Evolutionary conservation across 30 jellyfish, hydroid and myxozoan species (phyloP), one percentile per base, ranked within the genome.

Genomic region (Mastigias papua): DNA sequence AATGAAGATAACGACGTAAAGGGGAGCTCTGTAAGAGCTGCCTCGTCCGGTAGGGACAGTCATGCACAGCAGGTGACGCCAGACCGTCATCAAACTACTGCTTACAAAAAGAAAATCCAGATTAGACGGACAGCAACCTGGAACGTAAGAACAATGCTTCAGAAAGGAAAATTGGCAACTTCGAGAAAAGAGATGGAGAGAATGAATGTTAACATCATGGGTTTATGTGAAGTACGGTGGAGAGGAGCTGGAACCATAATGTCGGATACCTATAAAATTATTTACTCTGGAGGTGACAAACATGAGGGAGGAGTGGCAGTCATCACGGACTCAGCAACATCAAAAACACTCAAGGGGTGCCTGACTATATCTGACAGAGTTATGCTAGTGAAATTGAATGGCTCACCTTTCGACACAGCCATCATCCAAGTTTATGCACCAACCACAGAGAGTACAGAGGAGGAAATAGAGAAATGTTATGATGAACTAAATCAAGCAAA

Each of bases 371-470:
- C 83, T 4, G 68, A 72, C 68, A 35, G 68, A 72, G 83, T 72
- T 19, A 13, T 72, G 35, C 42, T 72, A 37, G 83, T 72, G 30
- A 72, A 72, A 49, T 37, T 72, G n/a, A 26, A 35, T 33, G 83
- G 83, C 11, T 33, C 4, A 27, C 83, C 83, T 23, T 72, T 72
- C 34, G 35, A 72, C 83, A 72, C 37, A 16, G 17, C 9, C 19
- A 63, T 63, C 3, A 63, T 9, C 26, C 42, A 20, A 20, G 85
- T 48, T 2, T 73, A 73, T 25, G 85, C 85, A 10, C 89, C 89
- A 51, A 78, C 89, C n/a, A 5, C 89, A 19, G 89, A 51, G 11
- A 26, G 78, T 54, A 19, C 17, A 5, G 89, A 78, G 7, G 89
- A 50, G 20, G 86, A 8, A 21, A 48, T 74, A 7, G 72, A 74